These are phyloP conservation scores for Taurulus bubalis DNA, from an alignment of 2,113 vertebrate species.

Conservation along the genomic window DNA sequence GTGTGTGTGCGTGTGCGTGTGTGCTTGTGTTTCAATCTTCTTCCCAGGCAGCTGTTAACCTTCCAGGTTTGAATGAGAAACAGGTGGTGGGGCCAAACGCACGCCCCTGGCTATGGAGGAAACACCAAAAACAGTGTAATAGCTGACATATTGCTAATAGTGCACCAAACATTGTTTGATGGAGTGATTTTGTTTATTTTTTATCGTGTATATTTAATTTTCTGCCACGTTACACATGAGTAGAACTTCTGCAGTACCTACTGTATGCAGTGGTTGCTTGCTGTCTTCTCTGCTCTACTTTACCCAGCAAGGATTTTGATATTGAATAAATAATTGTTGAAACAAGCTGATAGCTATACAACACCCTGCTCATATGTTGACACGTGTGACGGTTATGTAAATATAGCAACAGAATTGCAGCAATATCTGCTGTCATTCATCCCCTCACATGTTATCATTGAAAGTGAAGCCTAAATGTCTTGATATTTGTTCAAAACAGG, in stretches of 20 bases:
- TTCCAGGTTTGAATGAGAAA: conserved; percentile 74
- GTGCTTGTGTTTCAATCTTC: conserved; percentile 37
- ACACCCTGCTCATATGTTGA: not conserved
- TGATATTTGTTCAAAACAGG: not conserved
- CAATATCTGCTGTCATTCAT: not conserved
- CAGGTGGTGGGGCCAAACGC: conserved; percentile 61
- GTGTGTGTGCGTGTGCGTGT: not conserved
- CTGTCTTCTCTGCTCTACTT: not conserved
- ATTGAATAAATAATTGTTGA: conserved; percentile 24
- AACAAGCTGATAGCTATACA: conserved; percentile 21
- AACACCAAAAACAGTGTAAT: conserved; percentile 48
- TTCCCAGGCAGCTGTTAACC: conserved; percentile 65
- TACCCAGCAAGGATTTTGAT: conserved; percentile 21
- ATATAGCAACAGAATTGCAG: conserved; percentile 5
- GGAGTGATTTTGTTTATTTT: conserved; percentile 27
- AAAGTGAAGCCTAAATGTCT: not conserved
- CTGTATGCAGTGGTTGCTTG: not conserved
- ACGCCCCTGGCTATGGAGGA: conserved; percentile 33
- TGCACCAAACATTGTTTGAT: conserved; percentile 33
- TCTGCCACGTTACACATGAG: conserved; percentile 18
- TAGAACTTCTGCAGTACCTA: not conserved
- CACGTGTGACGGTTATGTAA: conserved; percentile 1
- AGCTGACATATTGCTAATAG: conserved; percentile 62
- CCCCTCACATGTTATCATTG: not conserved
- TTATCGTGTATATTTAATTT: conserved; percentile 28